Evolutionary conservation across 2,797 vertebrate species (phyloP).

Genomic region (Zalophus californianus): DNA sequence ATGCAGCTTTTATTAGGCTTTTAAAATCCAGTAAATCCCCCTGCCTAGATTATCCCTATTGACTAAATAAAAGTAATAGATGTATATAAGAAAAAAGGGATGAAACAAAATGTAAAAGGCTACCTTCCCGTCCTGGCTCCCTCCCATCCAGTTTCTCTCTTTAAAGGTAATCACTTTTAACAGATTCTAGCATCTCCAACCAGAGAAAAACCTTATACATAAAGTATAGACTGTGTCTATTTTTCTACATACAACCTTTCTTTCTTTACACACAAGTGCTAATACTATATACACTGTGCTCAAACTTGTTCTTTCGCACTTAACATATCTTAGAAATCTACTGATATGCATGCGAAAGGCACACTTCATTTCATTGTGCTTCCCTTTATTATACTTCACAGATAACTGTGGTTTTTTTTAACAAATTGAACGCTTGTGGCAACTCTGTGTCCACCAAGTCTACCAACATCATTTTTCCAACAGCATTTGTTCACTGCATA

Average conservation of each 20-base stretch:
- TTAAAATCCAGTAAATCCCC: conserved; percentile 3
- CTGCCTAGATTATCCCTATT: background rate
- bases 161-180: background rate
- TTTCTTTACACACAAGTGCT: background rate
- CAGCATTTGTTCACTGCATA: too few relatives aligned
- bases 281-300: background rate
- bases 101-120: background rate
- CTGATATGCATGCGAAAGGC: background rate
- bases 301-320: background rate
- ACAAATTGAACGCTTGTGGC: background rate
- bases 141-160: background rate
- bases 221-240: background rate
- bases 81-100: background rate
- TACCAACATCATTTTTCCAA: background rate
- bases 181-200: background rate
- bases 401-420: too few relatives aligned
- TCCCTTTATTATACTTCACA: background rate
- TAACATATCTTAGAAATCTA: background rate
- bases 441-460: background rate
- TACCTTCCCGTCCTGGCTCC: background rate
- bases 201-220: background rate
- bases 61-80: conserved; percentile 37
- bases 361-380: background rate
- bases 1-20: background rate
- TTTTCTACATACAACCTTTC: background rate